Conservation (phyloP, 2,888 invertebrate genomes). For the Acleris holmiana region DNA sequence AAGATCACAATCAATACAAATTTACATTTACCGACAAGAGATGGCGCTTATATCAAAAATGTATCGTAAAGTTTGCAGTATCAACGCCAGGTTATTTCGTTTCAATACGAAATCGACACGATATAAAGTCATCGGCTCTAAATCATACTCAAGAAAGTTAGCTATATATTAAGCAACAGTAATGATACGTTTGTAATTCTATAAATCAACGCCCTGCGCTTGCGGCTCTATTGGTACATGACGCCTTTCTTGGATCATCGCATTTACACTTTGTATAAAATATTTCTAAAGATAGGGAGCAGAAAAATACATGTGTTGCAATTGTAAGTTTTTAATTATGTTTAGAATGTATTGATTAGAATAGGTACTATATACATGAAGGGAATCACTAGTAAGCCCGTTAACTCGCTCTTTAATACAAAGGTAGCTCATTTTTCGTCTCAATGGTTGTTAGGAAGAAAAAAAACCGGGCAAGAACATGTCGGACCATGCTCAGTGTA, state of each 20-base stretch:
- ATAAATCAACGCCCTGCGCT: conserved; percentile 11
- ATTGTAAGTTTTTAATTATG: neutral
- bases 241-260: conserved; percentile 11
- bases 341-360: too few relatives aligned
- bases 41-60: neutral
- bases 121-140: too few relatives aligned
- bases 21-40: neutral
- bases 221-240: conserved; percentile 18
- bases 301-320: neutral
- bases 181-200: neutral
- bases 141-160: neutral
- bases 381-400: too few relatives aligned
- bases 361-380: too few relatives aligned
- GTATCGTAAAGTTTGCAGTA: neutral
- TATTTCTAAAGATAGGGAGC: neutral
- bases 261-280: conserved; percentile 3
- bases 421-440: too few relatives aligned
- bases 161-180: neutral
- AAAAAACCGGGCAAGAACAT: too few relatives aligned
- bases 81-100: too few relatives aligned
- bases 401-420: too few relatives aligned
- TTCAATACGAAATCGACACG: too few relatives aligned
- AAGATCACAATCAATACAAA: conserved; percentile 17
- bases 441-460: too few relatives aligned
- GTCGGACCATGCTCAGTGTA: too few relatives aligned